Evolutionary conservation across 1,140 invertebrate genomes (phyloP), one percentile per base, ranked within the genome.

Genomic region (Temnothorax longispinosus): DNA sequence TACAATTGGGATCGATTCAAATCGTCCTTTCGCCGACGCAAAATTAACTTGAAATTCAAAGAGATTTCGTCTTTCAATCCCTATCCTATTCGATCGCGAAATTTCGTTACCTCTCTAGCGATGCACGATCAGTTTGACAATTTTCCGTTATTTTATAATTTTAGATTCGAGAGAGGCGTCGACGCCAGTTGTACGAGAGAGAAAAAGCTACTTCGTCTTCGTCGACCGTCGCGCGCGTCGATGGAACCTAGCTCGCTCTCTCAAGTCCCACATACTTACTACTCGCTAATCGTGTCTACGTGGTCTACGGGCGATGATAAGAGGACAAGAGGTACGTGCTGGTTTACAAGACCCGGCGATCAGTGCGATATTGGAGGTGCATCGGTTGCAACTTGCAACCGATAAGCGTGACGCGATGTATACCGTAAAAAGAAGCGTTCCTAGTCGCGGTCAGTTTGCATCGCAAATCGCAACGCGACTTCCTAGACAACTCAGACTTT

Each of bases 281-380:
- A 82, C 62, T 80, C 76, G 60, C 44, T 81, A 84, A 84, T 84
- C n/a, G 27, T 75, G 54, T 64, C 75, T 75, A 81, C 38, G 21
- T 84, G 47, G 7, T 35, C 41, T 75, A 84, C 5, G 11, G 75
- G 72, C 41, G 32, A 58, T 67, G 47, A 35, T 18, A 27, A 52
- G 35, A n/a, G 15, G 38, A 64, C 15, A 32, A 41, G 35, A 38
- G 56, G 3, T 35, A 78, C 62, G 3, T 35, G 69, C 35, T 71
- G n/a, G 60, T 11, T 52, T 65, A 38, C 10, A 56, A 81, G 67
- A 86, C 41, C 2, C n/a, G 15, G 47, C 77, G 54, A 65, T 52
- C 38, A 38, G n/a, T 41, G 35, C 35, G 41, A 38, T 69, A 15
- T 10, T 67, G 15, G 10, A 32, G 21, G 15, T 54, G n/a, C 32